Evolutionary conservation across 2,888 invertebrate species (phyloP), one percentile per base, ranked within the genome.

Genomic region (Meiosimyza decipiens): DNA sequence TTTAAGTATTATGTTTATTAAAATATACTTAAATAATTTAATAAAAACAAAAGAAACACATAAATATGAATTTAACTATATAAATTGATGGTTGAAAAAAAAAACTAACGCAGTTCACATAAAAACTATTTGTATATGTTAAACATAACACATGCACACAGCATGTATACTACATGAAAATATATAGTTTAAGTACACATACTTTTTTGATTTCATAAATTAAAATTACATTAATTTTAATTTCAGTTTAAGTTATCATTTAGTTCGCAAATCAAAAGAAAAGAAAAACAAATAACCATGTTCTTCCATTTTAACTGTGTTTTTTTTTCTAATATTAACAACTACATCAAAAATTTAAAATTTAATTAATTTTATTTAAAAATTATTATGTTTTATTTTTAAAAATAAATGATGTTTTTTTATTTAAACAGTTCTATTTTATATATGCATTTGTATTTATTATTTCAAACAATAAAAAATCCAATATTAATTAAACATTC

Each of bases 271-370:
- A 74, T 72, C 71, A 72, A 71, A 71, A 73, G 71, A 71, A 74
- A 71, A 72, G 73, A 69, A 74, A 74, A 64, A 40, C 40, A 40
- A 40, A 40, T 40, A 9, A 74, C 72, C 74, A 74, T 73, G 74
- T 73, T 74, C 74, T 74, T 74, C 74, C 74, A 73, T 74, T 74
- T 67, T 74, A 28, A 74, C 73, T 74, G 74, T 74, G 74, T 74
- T 74, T 74, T 74, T 55, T 15, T 55, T 67, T 55, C 49, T 47
- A 33, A 16, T 16, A 64, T 50, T 18, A 64, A 64, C 22, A 18
- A 22, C 22, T 22, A 57, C 33, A 60, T 28, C 40, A 60, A 59
- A 22, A 57, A 22, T 12, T 22, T 57, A 57, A 57, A 22, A 57
- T 9, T 18, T 57, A 4, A 57, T 57, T 67, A 13, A 33, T 57